These are phyloP conservation scores for Istiophorus platypterus DNA, from an alignment of 2,113 vertebrate genomes.

Conservation along the genomic window DNA sequence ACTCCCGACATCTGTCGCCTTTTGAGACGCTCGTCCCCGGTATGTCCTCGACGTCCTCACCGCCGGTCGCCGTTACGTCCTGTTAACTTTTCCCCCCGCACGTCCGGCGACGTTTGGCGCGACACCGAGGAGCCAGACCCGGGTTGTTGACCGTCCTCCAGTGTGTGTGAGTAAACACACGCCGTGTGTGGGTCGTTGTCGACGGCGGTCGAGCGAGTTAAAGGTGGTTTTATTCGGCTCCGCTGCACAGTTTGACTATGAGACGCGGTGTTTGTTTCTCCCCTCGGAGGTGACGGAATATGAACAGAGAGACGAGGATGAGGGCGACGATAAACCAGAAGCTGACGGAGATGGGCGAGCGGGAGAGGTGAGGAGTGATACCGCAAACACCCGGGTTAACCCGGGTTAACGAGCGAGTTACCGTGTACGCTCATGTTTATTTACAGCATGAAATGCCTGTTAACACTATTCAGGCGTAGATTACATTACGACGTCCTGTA, in stretches of 20 bases:
- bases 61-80: too few relatives aligned
- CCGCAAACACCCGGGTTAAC: too few relatives aligned
- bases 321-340: conserved; percentile 96
- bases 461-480: too few relatives aligned
- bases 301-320: conserved; percentile 86
- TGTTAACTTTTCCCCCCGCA: conserved; percentile 20
- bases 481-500: too few relatives aligned
- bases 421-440: too few relatives aligned
- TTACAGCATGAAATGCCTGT: too few relatives aligned
- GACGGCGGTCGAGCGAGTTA: too few relatives aligned
- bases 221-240: too few relatives aligned
- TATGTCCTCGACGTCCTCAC: neutral
- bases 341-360: conserved; percentile 96
- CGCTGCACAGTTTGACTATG: too few relatives aligned
- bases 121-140: neutral
- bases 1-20: neutral
- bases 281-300: conserved; percentile 53
- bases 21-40: neutral
- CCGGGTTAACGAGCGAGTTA: neutral
- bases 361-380: conserved; percentile 89
- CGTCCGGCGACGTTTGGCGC: neutral
- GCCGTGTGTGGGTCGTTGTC: too few relatives aligned
- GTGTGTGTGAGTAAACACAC: conserved; percentile 21
- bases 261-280: neutral
- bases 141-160: neutral